Base-by-base conservation (phyloP, 1,140 invertebrate species). In the Apis mellifera region DNA sequence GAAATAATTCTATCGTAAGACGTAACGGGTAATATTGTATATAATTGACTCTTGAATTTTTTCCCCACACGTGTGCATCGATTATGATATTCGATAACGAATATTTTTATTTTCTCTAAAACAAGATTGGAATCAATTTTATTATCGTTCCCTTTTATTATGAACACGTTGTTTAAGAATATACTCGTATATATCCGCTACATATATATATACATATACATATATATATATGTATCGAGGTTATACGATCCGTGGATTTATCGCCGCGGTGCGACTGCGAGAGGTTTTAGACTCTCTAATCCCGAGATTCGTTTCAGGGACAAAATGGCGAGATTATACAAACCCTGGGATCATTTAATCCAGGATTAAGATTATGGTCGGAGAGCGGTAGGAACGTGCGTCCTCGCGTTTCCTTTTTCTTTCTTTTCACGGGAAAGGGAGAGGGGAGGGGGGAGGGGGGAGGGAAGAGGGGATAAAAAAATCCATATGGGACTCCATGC, bases 341-440 rank as follows among this genome's bases (percentile, higher is more conserved):
- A 89, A 88, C 82, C 84, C 80, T 69, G 60, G 32, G 81, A 83
- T 88, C 81, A 78, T 79, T 86, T 89, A 89, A 89, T 89, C 87
- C 81, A n/a, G 86, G 84, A 84, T 89, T 89, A 89, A 89, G 87
- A 89, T 89, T 88, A 88, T 83, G 84, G 84, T 86, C 84, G 78
- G 73, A 83, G 80, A 85, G 64, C 60, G 54, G 71, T 60, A 84
- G 68, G 78, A 59, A 50, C 60, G 54, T 60, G 57, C 66, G 76
- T 84, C 59, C 57, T 60, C 85, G 82, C 82, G 86, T 86, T 87
- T 87, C 86, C 86, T 82, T 79, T 66, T 21, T 4, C 19, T 48
- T 42, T 42, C 32, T 42, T 42, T 42, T 42, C 32, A 55, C 42
- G 50, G 4, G 32, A 1, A 32, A 70, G 42, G 74, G 69, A 48